Evolutionary conservation across 2,888 invertebrate species (phyloP).

Genomic region (Myopa testacea): DNA sequence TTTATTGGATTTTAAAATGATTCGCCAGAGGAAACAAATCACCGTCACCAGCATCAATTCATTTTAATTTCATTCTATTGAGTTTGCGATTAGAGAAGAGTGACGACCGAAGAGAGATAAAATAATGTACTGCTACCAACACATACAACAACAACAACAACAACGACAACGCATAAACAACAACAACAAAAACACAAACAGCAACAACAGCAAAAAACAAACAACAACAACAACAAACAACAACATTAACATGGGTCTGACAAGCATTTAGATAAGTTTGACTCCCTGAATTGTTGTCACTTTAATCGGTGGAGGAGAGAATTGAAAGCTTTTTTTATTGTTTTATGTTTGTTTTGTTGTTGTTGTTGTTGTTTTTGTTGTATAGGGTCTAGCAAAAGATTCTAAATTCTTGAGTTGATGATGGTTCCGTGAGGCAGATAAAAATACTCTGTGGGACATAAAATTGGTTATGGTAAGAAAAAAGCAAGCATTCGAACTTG

Average conservation of each 20-base stretch:
- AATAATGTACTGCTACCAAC: constrained; percentile 12
- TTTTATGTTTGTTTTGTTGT: no score
- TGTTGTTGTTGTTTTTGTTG: no score
- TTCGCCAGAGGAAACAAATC: constrained; percentile 40
- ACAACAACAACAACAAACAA: constrained; percentile 2
- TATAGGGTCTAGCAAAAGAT: no score
- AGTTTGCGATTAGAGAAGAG: constrained; percentile 28
- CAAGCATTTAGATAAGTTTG: not conserved
- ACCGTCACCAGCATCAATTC: constrained; percentile 43
- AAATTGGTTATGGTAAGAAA: no score
- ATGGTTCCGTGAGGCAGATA: no score
- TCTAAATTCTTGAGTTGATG: no score
- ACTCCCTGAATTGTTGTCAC: not conserved
- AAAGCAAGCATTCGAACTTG: no score
- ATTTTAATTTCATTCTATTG: constrained; percentile 43
- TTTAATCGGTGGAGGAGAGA: no score
- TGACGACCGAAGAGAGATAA: constrained; percentile 5
- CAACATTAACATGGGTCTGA: not conserved
- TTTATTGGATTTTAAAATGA: constrained; percentile 48
- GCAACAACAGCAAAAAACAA: not conserved
- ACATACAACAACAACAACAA: not conserved
- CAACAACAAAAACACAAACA: constrained; percentile 6
- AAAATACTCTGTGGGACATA: no score
- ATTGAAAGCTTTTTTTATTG: no score
- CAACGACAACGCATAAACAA: not conserved